These are phyloP conservation scores for Magallana angulata DNA, from an alignment of 1,140 invertebrate species.

Conservation along the genomic window DNA sequence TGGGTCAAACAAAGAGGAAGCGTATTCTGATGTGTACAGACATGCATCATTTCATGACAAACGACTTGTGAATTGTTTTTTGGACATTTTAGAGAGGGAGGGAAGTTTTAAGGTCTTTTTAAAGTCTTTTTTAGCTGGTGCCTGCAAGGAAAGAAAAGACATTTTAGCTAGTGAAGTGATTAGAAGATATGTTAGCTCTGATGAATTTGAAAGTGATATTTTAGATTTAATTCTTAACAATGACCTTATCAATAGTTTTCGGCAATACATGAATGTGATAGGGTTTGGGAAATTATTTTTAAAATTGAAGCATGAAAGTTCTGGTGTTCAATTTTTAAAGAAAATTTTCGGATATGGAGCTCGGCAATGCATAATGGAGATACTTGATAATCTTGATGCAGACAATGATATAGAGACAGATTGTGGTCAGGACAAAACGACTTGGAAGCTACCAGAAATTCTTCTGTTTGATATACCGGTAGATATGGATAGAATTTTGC, in stretches of 20 bases:
- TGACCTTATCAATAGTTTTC: neutral
- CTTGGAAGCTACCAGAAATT: too few relatives aligned
- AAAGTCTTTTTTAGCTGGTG: neutral
- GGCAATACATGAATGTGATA: too few relatives aligned
- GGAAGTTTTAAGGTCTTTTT: neutral
- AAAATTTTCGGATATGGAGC: too few relatives aligned
- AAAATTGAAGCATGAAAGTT: too few relatives aligned
- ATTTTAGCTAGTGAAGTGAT: neutral
- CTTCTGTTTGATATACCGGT: too few relatives aligned
- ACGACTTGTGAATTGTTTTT: neutral
- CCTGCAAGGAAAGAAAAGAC: neutral
- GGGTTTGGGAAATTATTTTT: too few relatives aligned
- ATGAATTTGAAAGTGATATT: neutral
- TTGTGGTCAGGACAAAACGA: neutral
- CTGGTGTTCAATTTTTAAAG: too few relatives aligned
- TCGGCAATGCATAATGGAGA: neutral
- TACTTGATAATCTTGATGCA: neutral
- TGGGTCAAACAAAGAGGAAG: neutral
- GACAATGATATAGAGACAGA: neutral
- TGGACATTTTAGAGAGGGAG: neutral
- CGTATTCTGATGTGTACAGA: slow-evolving; percentile 1
- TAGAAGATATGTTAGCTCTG: neutral
- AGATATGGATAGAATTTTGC: too few relatives aligned
- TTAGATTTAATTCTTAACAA: neutral
- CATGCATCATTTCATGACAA: neutral